These are phyloP conservation scores for Pocillopora grandis DNA, from an alignment of 92 coral and sea anemone species.

Conservation along the genomic window DNA sequence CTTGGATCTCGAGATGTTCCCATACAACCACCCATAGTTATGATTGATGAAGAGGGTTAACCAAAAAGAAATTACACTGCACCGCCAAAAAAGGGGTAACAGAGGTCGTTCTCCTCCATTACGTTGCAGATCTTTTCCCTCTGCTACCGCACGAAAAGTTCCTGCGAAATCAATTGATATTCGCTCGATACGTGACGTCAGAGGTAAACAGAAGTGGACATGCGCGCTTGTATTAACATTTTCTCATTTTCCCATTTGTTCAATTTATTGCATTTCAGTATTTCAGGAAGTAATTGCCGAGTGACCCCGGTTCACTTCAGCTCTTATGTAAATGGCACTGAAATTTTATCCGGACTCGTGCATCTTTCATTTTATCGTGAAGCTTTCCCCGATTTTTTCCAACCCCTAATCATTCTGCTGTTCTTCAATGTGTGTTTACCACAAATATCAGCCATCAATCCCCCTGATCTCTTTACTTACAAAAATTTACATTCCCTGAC, in stretches of 20 bases:
- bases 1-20: conserved; percentile 96
- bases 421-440: no score
- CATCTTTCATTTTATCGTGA: no score
- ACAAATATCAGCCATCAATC: no score
- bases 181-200: conserved; percentile 41
- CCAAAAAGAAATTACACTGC: conserved; percentile 22
- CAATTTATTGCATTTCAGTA: not conserved
- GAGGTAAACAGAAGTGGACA: conserved; percentile 33
- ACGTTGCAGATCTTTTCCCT: conserved; percentile 1
- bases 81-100: conserved; percentile 46
- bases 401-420: no score
- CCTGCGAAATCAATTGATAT: conserved; percentile 25
- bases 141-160: not conserved
- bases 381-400: no score
- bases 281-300: not conserved
- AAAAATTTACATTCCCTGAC: no score
- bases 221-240: conserved; percentile 15
- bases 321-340: no score
- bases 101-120: conserved; percentile 20
- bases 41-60: not conserved
- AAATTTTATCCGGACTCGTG: no score
- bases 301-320: no score
- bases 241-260: not conserved
- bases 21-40: conserved; percentile 95
- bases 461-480: no score